Base-by-base conservation (phyloP, 2,113 vertebrate species). In the Myotis brandtii region DNA sequence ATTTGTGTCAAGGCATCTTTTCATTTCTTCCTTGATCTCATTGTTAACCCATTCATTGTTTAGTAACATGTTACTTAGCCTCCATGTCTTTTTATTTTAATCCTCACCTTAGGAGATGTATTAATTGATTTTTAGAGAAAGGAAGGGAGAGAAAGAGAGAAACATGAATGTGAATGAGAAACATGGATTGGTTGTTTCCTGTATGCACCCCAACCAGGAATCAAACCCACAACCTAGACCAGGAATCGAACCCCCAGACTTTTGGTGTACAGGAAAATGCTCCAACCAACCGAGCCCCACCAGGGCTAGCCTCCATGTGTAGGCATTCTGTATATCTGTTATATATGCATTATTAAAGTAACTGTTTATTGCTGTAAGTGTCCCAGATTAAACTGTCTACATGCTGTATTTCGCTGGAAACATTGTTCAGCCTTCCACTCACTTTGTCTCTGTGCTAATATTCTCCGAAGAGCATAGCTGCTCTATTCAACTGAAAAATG, bases 401-500 rank as follows among this genome's bases (percentile, higher is more conserved):
- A 12, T 2, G 23, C 43, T 50, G 1, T 37, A 27, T 92, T 84
- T 94, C 66, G 56, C 59, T 25, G 52, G 59, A 87, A 76, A 90
- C 48, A 75, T 3, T 43, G 16, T 23, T 85, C 37, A 84, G 20
- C 5, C 25, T 30, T 52, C 18, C 5, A 66, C 0, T 66, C 14
- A n/a, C 34, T 95, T 32, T 62, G 9, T 77, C 46, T 77, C 50
- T 43, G 66, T 85, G 76, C 88, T 94, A 81, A 64, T 86, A 95
- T 52, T 94, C 70, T 95, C 32, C 50, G 14, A 79, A 69, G 76
- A 84, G 80, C 43, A n/a, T 85, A 94, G 72, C 40, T 97, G 48
- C 9, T 90, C 75, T 25, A 77, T 62, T 72, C 40, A 73, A 69
- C 13, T 82, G 87, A 94, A 96, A 95, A 96, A 92, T 93, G 76